Percentiles rank a stretch among this genome's conserved stretches.
These are phyloP conservation scores for Anhinga anhinga DNA, from an alignment of 2,113 vertebrate genomes.

Conservation along the genomic window DNA sequence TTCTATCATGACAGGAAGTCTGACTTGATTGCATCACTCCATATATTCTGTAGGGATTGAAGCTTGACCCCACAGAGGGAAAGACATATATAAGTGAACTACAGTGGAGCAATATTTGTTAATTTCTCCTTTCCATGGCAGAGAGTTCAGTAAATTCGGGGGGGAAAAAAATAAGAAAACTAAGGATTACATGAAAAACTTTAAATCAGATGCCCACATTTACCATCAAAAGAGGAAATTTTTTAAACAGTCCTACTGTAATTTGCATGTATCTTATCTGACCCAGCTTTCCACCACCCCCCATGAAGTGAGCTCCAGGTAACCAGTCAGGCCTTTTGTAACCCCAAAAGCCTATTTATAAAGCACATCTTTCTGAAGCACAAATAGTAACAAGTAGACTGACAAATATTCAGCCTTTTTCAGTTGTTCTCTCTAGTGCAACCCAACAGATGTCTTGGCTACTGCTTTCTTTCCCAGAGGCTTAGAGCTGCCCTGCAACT, in stretches of 20 bases:
- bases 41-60: not conserved
- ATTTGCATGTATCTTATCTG: not conserved
- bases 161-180: not conserved
- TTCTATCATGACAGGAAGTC: not conserved
- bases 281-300: fast-evolving
- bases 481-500: not conserved
- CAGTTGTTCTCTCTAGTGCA: not conserved
- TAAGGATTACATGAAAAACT: not conserved
- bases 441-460: not conserved
- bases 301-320: not conserved
- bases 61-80: not conserved
- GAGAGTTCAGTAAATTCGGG: not conserved
- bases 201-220: not conserved
- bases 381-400: not conserved
- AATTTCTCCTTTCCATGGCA: not conserved
- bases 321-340: not conserved
- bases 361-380: not conserved
- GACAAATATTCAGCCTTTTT: not conserved
- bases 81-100: not conserved
- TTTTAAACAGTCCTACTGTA: not conserved
- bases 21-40: not conserved
- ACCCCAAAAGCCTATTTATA: not conserved
- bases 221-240: not conserved
- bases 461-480: not conserved
- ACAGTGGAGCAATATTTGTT: not conserved